Evolutionary conservation across 2,113 vertebrate species (phyloP), one percentile per base, ranked within the genome.

Genomic region (Ciconia boyciana): DNA sequence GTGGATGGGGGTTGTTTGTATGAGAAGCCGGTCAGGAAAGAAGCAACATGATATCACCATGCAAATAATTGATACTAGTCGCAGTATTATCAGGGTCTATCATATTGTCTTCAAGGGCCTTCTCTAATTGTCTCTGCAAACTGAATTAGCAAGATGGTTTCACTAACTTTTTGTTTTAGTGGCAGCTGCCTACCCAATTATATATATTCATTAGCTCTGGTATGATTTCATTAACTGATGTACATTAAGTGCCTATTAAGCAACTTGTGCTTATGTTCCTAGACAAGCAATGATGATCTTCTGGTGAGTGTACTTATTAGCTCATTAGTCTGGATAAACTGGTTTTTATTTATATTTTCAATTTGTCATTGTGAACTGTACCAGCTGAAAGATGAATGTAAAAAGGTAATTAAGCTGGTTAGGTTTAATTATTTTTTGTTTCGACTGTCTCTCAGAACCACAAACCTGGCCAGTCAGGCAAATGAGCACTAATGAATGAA

Each of bases 361-460:
- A 89, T 91, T 72, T 90, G 29, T 69, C 94, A 85, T 95, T 12
- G 11, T 49, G 83, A 90, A 84, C 93, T 75, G 43, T n/a, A 92
- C 7, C 54, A 94, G 60, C 69, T 58, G 71, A 96, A 94, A 41
- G 89, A 93, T 97, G 79, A 96, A 96, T 78, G 36, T 83, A 77
- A 95, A 79, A 90, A 93, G 49, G 88, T 94, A 97, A 97, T 98
- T 97, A 97, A 55, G 13, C 68, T 96, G 93, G 87, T 95, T 92
- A 89, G 39, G 62, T 96, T 97, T 97, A 97, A 97, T 98, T 97
- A 94, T 94, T 97, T 97, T 97, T 87, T 90, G 83, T 98, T 97
- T 98, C 95, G 54, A 20, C 93, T 93, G 85, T 94, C 95, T 94
- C 87, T 95, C 89, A 88, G 90, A 94, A 81, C 90, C 94, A 76